phyloP scores from a whole-genome alignment of 2,888 invertebrate species.

The Buathra laborator region DNA sequence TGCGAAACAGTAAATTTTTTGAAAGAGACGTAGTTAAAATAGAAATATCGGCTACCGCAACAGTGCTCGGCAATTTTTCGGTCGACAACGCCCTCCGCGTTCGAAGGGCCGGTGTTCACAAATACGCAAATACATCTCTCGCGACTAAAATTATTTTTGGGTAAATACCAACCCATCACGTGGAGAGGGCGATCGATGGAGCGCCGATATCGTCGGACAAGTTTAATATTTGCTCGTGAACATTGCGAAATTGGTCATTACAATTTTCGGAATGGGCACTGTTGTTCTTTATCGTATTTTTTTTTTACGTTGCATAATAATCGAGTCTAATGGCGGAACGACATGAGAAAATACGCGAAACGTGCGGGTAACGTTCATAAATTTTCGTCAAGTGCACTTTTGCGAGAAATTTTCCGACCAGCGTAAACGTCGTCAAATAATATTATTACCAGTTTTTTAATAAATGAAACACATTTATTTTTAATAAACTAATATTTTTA shows the following conservation, averaged over 20 bases:
- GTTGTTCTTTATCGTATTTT: conserved; percentile 1
- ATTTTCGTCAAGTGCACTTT: too few species aligned
- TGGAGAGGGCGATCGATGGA: conserved; percentile 3
- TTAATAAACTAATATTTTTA: too few species aligned
- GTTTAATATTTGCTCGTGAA: conserved; percentile 36
- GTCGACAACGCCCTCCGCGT: background rate
- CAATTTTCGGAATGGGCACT: conserved; percentile 1
- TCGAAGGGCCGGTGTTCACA: background rate
- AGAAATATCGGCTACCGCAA: background rate
- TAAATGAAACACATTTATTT: too few species aligned
- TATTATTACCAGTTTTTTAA: too few species aligned
- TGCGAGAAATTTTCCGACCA: too few species aligned
- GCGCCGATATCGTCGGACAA: background rate
- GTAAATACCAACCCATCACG: background rate
- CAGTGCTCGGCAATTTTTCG: background rate
- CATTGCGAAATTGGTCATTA: conserved; percentile 24
- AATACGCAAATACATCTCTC: background rate
- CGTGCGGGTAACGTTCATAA: too few species aligned
- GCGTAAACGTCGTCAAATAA: too few species aligned
- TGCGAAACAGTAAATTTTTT: background rate
- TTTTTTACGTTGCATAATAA: conserved; percentile 7
- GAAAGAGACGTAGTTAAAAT: conserved; percentile 7
- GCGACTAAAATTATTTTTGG: conserved; percentile 11
- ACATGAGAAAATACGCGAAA: background rate
- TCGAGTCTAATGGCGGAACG: conserved; percentile 10